Conservation (phyloP, 2,888 invertebrate species). For the Pyralis farinalis region DNA sequence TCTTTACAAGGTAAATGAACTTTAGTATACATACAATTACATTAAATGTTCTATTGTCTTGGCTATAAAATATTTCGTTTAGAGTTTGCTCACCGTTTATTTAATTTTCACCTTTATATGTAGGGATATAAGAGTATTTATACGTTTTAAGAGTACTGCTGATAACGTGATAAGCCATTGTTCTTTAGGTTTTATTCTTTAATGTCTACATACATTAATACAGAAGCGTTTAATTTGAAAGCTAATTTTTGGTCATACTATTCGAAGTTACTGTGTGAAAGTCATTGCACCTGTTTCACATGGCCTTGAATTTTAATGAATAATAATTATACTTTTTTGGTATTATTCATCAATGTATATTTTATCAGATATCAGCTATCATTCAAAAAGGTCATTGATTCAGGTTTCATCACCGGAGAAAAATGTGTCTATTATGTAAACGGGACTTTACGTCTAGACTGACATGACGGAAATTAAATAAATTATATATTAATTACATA, state of each 20-base stretch:
- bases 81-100: not conserved
- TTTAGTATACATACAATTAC: conserved; percentile 13
- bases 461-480: no score
- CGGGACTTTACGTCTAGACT: no score
- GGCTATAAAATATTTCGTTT: not conserved
- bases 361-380: no score
- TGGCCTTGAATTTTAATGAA: no score
- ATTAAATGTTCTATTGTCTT: conserved; percentile 6
- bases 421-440: no score
- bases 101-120: not conserved
- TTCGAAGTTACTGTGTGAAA: not conserved
- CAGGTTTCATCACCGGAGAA: no score
- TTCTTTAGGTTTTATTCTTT: not conserved
- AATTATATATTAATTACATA: no score
- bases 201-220: not conserved
- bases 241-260: not conserved
- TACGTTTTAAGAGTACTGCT: not conserved
- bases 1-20: conserved; percentile 89
- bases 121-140: not conserved
- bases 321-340: no score
- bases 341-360: no score
- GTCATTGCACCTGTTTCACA: conserved; percentile 3
- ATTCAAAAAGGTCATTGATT: no score
- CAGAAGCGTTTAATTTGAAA: not conserved
- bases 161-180: no score